Base-by-base conservation (phyloP, 92 coral and sea anemone genomes). In the Anthopleura xanthogrammica region DNA sequence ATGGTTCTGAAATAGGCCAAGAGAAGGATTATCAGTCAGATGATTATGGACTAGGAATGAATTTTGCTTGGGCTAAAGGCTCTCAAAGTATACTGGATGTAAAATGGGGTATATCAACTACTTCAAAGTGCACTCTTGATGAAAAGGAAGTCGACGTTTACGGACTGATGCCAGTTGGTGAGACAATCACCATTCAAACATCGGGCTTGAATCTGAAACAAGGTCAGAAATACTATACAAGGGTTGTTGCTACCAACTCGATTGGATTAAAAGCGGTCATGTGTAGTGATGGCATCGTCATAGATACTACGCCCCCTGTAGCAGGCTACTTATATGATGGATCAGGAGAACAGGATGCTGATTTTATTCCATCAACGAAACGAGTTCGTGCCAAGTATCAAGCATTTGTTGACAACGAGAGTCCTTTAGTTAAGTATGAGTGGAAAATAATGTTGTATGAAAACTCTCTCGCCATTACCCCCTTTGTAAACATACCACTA, bases 271-370 rank as follows among this genome's bases (percentile, higher is more conserved):
- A 85, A 24, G 83, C 90, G 3, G 86, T 94, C 8, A 91, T 86
- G 81, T 94, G 98, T 78, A 92, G 98, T 83, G 90, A 94, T 85
- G 98, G 98, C n/a, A 83, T 94, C 36, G 50, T 80, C 42, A 88
- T 94, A 16, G 98, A 94, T 82, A 90, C 84, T 4, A 90, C 98
- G 4, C 91, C 93, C 6, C 98, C 98, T 10, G 75, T 86, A 24
- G 90, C 98, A 24, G 77, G 77, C 24, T 68, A 55, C 46, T 57
- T 85, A 24, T 86, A 68, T n/a, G 92, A 91, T 52, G 92, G 93
- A 41, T 77, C 87, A 2, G 92, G 94, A 75, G 80, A 84, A 13
- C 29, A 75, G 3, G 98, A 91, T 75, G 79, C 82, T 3, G 76
- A 77, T 19, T 94, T 77, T 64, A 7, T 90, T 13, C 91, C 90